phyloP scores from a whole-genome alignment of 2,113 vertebrate species.

The Thunnus thynnus region DNA sequence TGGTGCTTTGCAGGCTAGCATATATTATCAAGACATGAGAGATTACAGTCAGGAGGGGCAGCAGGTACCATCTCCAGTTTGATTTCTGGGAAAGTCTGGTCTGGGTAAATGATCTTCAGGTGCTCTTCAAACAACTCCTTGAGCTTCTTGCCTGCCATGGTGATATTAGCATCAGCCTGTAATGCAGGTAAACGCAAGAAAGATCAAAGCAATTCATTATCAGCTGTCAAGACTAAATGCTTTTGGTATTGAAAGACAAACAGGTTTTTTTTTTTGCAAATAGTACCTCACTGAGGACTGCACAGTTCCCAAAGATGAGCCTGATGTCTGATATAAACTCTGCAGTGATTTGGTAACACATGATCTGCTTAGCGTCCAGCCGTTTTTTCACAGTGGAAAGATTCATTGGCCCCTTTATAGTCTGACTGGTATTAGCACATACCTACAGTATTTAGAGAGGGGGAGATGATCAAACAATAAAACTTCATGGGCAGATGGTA shows the following conservation, averaged over 20 bases:
- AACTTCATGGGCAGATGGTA: constrained; percentile 26
- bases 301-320: constrained; percentile 89
- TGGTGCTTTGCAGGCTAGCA: constrained; percentile 25
- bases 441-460: constrained; percentile 64
- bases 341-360: constrained; percentile 86
- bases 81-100: constrained; percentile 82
- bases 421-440: constrained; percentile 61
- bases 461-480: constrained; percentile 42
- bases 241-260: background rate
- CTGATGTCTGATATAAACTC: constrained; percentile 90
- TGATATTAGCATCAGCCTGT: constrained; percentile 87
- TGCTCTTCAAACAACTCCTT: constrained; percentile 87
- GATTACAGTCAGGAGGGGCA: constrained; percentile 18
- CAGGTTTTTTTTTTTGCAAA: constrained; percentile 42
- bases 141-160: constrained; percentile 84
- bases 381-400: constrained; percentile 87
- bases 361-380: constrained; percentile 85
- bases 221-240: background rate
- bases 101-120: constrained; percentile 87
- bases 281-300: constrained; percentile 85
- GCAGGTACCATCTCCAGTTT: constrained; percentile 48
- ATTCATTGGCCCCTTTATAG: constrained; percentile 88
- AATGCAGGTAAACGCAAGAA: background rate
- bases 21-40: constrained; percentile 3
- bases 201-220: background rate